phyloP scores from a whole-genome alignment of 2,888 invertebrate genomes.

The Amiota communis region DNA sequence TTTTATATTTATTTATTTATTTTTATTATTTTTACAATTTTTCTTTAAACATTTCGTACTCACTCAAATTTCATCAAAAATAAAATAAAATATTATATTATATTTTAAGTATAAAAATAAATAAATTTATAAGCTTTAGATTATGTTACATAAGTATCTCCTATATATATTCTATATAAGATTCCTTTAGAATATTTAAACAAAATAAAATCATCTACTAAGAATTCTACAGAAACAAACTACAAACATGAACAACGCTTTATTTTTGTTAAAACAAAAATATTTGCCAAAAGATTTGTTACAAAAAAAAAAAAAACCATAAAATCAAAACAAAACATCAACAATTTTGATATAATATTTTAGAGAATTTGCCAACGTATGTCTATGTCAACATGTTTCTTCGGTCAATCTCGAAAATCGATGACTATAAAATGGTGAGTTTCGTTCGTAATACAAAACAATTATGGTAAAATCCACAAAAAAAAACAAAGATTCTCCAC shows the following conservation, averaged over 20 bases:
- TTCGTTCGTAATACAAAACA: conserved; percentile 47
- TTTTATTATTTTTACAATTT: conserved; percentile 33
- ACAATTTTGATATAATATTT: conserved; percentile 61
- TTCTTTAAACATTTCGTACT: conserved; percentile 51
- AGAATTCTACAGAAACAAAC: no score
- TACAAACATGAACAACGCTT: not conserved
- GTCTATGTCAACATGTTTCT: conserved; percentile 96
- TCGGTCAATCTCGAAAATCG: conserved; percentile 91
- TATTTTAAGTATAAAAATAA: conserved; percentile 33
- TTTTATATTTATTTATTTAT: conserved; percentile 37
- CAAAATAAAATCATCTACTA: not conserved
- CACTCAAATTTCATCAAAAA: conserved; percentile 60
- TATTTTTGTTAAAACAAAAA: not conserved
- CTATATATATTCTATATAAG: not conserved
- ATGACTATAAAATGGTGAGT: conserved; percentile 99
- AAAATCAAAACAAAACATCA: conserved; percentile 42
- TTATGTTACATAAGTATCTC: not conserved
- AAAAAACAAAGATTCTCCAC: conserved; percentile 18
- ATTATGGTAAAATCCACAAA: conserved; percentile 27
- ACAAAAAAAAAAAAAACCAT: conserved; percentile 33
- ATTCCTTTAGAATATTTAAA: not conserved
- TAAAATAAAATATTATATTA: no score
- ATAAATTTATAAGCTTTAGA: conserved; percentile 1
- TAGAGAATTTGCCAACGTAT: conserved; percentile 88
- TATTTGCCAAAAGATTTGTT: conserved; percentile 20